Evolutionary conservation across 2,113 vertebrate species (phyloP).

Genomic region (Diphyllodes magnificus): DNA sequence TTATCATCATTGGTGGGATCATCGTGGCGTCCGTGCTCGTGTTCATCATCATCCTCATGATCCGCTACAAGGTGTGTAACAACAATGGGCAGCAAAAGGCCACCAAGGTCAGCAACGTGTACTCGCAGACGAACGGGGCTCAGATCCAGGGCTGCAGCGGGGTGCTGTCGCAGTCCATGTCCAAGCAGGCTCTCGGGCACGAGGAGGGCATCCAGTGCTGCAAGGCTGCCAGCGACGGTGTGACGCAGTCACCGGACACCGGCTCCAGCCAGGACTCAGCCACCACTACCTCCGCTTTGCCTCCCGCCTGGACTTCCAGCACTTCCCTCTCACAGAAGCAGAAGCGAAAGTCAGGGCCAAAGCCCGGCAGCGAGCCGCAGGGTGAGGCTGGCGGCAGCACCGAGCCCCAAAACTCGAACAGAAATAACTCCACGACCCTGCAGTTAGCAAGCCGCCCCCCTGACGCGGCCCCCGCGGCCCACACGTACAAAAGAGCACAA

Average conservation of each 20-base stretch:
- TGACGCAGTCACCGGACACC: constrained; percentile 75
- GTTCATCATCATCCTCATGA: constrained; percentile 99
- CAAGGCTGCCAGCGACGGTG: constrained; percentile 70
- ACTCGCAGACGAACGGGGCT: constrained; percentile 93
- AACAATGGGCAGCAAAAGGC: constrained; percentile 84
- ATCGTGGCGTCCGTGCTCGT: constrained; percentile 96
- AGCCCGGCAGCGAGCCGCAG: constrained; percentile 64
- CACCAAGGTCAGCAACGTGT: constrained; percentile 87
- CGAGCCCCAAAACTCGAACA: constrained; percentile 92
- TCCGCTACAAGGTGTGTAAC: constrained; percentile 98
- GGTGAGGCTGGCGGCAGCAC: constrained; percentile 70
- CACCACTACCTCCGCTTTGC: constrained; percentile 81
- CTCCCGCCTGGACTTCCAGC: constrained; percentile 84
- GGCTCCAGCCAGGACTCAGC: constrained; percentile 80
- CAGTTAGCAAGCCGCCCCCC: constrained; percentile 63
- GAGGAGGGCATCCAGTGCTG: constrained; percentile 80
- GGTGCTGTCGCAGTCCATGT: constrained; percentile 78
- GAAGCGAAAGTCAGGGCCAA: constrained; percentile 85
- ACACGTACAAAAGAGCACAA: constrained; percentile 78
- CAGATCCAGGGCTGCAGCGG: constrained; percentile 82
- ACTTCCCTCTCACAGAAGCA: constrained; percentile 79
- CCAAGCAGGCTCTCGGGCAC: constrained; percentile 85
- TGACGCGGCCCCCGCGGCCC: constrained; percentile 65
- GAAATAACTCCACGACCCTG: constrained; percentile 92
- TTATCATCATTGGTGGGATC: constrained; percentile 98